These are phyloP conservation scores for Amiota communis DNA, from an alignment of 2,888 invertebrate species.

Conservation along the genomic window DNA sequence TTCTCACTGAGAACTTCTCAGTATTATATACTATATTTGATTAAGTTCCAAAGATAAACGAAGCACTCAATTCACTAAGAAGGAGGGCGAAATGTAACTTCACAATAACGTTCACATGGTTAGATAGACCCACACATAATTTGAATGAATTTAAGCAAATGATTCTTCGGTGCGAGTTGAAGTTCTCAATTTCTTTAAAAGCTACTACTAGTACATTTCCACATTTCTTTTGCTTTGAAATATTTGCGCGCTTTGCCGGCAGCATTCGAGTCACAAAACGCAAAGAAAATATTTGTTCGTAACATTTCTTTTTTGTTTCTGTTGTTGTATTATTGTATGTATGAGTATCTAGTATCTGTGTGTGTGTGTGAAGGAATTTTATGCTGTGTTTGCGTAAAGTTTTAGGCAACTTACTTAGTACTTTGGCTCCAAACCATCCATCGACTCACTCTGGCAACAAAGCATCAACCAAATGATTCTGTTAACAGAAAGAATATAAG, in stretches of 20 bases:
- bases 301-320: not conserved
- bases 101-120: no score
- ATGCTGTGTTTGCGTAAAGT: slow-evolving; percentile 58
- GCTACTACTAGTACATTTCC: no score
- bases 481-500: not conserved
- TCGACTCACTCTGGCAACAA: not conserved
- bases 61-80: no score
- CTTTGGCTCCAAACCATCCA: not conserved
- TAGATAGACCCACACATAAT: no score
- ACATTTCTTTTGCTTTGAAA: not conserved
- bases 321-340: not conserved
- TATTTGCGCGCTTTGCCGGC: not conserved
- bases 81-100: no score
- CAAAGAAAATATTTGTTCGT: not conserved
- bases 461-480: not conserved
- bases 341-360: not conserved
- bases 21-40: no score
- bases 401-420: slow-evolving; percentile 32
- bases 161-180: no score
- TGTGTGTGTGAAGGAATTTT: slow-evolving; percentile 37
- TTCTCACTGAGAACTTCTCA: no score
- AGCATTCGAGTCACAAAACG: not conserved
- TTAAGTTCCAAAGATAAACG: no score
- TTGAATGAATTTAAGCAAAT: no score
- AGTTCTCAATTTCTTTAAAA: no score